phyloP scores from a whole-genome alignment of 2,113 vertebrate species.

The Nycticebus coucang region DNA sequence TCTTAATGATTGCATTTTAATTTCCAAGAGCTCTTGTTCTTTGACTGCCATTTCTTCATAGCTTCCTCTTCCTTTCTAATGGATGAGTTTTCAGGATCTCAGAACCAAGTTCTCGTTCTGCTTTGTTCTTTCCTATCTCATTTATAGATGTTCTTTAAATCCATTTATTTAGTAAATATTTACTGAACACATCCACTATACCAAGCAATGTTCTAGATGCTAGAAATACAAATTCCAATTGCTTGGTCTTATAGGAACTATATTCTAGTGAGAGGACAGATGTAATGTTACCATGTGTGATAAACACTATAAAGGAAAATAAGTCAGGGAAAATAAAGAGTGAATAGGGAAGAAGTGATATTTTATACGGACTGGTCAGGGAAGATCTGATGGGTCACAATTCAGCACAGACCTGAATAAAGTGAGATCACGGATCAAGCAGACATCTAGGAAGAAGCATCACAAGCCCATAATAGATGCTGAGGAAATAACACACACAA shows the following conservation, averaged over 20 bases:
- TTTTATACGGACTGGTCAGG: background rate
- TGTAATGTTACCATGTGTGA: background rate
- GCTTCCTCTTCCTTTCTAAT: background rate
- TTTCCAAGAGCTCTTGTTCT: background rate
- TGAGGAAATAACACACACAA: background rate
- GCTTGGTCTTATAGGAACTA: background rate
- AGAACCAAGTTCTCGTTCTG: background rate
- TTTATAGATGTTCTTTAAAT: background rate
- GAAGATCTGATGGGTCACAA: background rate
- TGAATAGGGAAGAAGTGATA: background rate
- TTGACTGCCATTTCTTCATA: background rate
- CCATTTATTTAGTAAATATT: slow-evolving; percentile 33
- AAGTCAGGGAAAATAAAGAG: background rate
- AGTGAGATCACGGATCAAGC: background rate
- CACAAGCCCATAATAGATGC: background rate
- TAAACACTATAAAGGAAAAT: background rate
- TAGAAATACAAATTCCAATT: slow-evolving; percentile 8
- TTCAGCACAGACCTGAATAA: background rate
- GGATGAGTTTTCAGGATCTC: background rate
- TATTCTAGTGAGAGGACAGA: background rate
- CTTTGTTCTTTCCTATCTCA: background rate
- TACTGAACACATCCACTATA: background rate
- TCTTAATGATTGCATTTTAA: background rate
- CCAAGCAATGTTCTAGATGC: background rate
- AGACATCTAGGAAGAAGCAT: background rate